Conservation (phyloP, 2,113 vertebrate species). For the Epinephelus cyanopodus region DNA sequence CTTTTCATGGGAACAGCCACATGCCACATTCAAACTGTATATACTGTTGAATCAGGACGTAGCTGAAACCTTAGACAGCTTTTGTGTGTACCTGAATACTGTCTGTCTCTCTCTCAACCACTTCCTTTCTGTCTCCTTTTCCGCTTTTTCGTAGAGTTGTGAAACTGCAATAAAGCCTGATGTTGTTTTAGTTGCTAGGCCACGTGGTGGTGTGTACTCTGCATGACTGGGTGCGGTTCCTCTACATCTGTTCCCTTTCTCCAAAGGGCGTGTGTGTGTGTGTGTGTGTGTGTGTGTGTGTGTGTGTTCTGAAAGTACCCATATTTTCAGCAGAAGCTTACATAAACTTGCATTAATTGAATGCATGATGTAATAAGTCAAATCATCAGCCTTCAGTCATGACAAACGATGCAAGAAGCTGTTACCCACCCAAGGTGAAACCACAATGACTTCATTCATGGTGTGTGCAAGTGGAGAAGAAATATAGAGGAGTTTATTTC, state of each 20-base stretch:
- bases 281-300: constrained; percentile 12
- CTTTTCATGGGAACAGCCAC: constrained; percentile 44
- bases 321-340: constrained; percentile 43
- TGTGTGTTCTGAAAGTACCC: constrained; percentile 32
- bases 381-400: background rate
- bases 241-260: constrained; percentile 70
- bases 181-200: constrained; percentile 78
- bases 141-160: constrained; percentile 46
- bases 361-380: constrained; percentile 37
- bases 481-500: background rate
- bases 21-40: constrained; percentile 19
- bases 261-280: constrained; percentile 43
- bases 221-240: constrained; percentile 73
- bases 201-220: constrained; percentile 59
- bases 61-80: constrained; percentile 35
- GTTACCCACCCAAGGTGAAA: constrained; percentile 29
- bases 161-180: constrained; percentile 50
- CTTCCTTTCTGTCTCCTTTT: constrained; percentile 37
- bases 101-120: constrained; percentile 24
- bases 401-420: constrained; percentile 27
- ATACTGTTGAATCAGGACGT: background rate
- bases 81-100: constrained; percentile 3
- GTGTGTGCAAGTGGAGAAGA: background rate
- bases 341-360: constrained; percentile 17
- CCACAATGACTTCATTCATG: constrained; percentile 36